Conservation (phyloP, 2,113 vertebrate species). For the Cyanocitta stelleri region DNA sequence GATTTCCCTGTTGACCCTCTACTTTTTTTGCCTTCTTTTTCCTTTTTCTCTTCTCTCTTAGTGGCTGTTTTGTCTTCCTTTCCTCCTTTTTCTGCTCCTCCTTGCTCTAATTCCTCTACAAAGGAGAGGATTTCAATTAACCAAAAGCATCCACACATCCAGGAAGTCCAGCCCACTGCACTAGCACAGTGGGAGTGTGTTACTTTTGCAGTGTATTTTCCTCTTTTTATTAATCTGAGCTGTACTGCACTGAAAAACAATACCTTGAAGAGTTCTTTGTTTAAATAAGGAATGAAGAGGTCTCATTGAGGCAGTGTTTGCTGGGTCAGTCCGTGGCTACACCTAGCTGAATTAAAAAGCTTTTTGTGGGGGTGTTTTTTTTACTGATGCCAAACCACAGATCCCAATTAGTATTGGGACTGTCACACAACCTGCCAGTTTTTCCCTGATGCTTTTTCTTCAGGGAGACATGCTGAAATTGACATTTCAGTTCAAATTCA, state of each 20-base stretch:
- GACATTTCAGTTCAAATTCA: not conserved
- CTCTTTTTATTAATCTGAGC: not conserved
- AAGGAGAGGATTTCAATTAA: not conserved
- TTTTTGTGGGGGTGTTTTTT: not conserved
- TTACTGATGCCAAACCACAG: not conserved
- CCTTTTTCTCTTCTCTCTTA: conserved; percentile 67
- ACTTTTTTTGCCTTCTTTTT: conserved; percentile 73
- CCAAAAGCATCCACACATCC: not conserved
- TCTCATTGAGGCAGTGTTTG: not conserved
- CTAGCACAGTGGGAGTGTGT: not conserved
- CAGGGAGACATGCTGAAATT: not conserved
- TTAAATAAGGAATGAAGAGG: not conserved
- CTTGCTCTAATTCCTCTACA: conserved; percentile 11
- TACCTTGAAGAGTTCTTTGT: not conserved
- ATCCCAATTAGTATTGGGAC: not conserved
- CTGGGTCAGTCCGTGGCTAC: not conserved
- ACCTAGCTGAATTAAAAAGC: not conserved
- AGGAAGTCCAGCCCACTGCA: not conserved
- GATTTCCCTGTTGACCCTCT: conserved; percentile 44
- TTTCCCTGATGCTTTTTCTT: not conserved
- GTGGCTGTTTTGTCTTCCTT: conserved; percentile 60
- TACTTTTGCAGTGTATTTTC: not conserved
- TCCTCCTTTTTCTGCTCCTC: conserved; percentile 8
- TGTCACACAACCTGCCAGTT: not conserved
- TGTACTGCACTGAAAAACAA: not conserved